Evolutionary conservation across 2,113 vertebrate genomes (phyloP).

Genomic region (Benitochromis conjunctus): DNA sequence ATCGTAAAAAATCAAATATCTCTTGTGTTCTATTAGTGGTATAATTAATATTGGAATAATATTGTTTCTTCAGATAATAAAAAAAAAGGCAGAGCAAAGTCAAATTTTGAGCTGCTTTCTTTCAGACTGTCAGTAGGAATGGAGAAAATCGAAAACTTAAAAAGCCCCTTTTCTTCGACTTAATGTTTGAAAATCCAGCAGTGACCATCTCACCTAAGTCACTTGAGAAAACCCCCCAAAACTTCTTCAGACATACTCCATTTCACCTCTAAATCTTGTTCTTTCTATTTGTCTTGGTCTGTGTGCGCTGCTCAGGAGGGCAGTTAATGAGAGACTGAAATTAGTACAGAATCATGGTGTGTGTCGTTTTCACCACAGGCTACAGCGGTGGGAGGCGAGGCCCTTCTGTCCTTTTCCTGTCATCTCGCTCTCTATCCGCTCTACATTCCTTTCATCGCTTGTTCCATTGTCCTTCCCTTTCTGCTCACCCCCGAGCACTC

Average conservation of each 20-base stretch:
- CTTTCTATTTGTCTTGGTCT: not conserved
- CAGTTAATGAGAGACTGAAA: slow-evolving; percentile 41
- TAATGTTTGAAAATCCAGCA: not conserved
- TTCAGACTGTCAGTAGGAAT: not conserved
- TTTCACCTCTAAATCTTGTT: slow-evolving; percentile 12
- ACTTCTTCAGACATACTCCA: not conserved
- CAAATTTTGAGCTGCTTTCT: not conserved
- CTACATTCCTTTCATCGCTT: slow-evolving; percentile 28
- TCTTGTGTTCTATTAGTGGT: not conserved
- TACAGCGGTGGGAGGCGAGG: slow-evolving; percentile 20
- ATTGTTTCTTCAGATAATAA: not conserved
- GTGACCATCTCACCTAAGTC: not conserved
- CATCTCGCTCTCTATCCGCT: slow-evolving; percentile 4
- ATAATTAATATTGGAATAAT: not conserved
- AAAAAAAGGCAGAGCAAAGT: not conserved
- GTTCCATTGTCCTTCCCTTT: slow-evolving; percentile 41
- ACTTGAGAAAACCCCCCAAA: not conserved
- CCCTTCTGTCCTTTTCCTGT: slow-evolving; percentile 41
- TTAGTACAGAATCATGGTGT: slow-evolving; percentile 44
- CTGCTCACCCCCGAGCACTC: not conserved
- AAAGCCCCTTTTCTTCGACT: fast-evolving
- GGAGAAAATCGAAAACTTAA: not conserved
- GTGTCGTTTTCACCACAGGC: slow-evolving; percentile 42
- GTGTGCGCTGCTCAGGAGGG: slow-evolving; percentile 1
- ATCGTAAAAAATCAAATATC: not conserved